Evolutionary conservation across 1,140 invertebrate species (phyloP).

Genomic region (Andricus grossulariae): DNA sequence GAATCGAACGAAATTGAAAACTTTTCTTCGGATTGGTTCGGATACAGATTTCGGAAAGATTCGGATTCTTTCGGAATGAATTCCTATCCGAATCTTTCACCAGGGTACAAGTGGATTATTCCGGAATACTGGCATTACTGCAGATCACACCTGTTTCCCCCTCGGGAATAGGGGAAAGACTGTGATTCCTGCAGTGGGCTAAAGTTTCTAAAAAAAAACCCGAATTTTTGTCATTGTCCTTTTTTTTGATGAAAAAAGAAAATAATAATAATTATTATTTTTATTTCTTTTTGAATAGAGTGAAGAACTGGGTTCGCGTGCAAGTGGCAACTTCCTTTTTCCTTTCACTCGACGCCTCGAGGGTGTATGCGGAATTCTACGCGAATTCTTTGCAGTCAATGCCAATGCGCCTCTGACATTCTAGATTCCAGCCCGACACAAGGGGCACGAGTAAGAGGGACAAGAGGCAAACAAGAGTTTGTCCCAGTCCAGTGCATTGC

Average conservation of each 20-base stretch:
- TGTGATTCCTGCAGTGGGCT: no score
- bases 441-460: not conserved
- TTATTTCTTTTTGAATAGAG: not conserved
- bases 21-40: no score
- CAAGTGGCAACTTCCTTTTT: slow-evolving; percentile 5
- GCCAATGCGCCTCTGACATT: slow-evolving; percentile 23
- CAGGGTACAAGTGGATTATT: no score
- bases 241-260: not conserved
- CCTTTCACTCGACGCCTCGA: slow-evolving; percentile 17
- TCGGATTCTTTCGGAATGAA: no score
- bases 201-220: not conserved
- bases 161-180: no score
- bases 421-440: not conserved
- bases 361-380: slow-evolving; percentile 20
- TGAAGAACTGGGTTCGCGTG: not conserved
- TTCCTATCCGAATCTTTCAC: no score
- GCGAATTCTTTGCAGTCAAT: slow-evolving; percentile 23
- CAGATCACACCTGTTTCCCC: no score
- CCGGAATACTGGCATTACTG: no score
- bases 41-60: no score
- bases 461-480: no score
- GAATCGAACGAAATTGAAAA: no score
- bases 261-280: no score
- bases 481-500: not conserved
- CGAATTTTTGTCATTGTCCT: not conserved